Percentiles rank a stretch among this genome's conserved stretches.
Evolutionary conservation across 2,888 invertebrate genomes (phyloP).

Genomic region (Cecidostiba fungosa): DNA sequence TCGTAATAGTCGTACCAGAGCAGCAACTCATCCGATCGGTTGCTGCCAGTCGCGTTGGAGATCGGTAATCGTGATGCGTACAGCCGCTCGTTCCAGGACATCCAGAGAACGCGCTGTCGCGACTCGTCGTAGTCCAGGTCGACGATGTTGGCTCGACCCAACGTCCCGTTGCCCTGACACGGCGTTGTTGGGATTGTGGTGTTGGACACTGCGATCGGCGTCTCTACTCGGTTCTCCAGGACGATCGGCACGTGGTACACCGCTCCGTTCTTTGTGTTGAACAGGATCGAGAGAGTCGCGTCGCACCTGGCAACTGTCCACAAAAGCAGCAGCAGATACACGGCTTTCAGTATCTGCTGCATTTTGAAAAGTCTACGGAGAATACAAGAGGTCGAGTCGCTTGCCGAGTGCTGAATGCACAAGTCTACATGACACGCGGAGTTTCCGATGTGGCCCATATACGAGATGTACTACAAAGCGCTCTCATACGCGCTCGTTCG

Average conservation of each 20-base stretch:
- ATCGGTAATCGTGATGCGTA: not conserved
- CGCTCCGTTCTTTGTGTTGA: constrained; percentile 14
- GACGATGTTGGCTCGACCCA: constrained; percentile 23
- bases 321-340: not conserved
- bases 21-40: constrained; percentile 11
- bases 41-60: not conserved
- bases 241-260: not conserved
- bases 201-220: not conserved
- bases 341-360: not conserved
- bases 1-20: constrained; percentile 52
- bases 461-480: not conserved
- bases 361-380: not conserved
- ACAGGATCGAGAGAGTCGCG: not conserved
- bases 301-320: not conserved
- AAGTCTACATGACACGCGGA: no score
- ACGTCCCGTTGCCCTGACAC: not conserved
- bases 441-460: not conserved
- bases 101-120: constrained; percentile 2
- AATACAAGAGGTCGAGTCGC: not conserved
- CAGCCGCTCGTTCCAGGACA: constrained; percentile 48
- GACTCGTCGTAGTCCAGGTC: constrained; percentile 27
- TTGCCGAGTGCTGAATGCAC: not conserved
- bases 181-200: not conserved
- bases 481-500: not conserved
- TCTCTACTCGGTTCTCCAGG: not conserved